Base-by-base conservation (phyloP, 2,113 vertebrate genomes). In the Anser cygnoides region DNA sequence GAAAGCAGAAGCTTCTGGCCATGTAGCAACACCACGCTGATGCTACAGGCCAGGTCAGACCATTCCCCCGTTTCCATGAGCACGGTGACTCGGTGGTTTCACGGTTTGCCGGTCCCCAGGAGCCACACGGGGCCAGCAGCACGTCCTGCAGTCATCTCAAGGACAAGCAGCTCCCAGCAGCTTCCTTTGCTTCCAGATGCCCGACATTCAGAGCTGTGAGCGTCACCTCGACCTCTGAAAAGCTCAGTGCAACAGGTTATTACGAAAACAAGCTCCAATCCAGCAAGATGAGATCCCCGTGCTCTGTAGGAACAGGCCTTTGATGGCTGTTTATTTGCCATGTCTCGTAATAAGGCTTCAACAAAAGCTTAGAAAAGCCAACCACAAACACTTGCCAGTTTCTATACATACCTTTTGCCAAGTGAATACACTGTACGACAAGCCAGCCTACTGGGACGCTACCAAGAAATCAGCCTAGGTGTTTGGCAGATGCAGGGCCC, bases 401-500 rank as follows among this genome's bases (percentile, higher is more conserved):
- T 2, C 3, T 3, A 55, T 4, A 16, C n/a, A 9, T 13, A 50
- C 49, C 52, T 76, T 72, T 6, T 33, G 31, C 25, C 63, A 54
- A 14, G 3, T 28, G 3, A 0, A 6, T 0, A 25, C 4, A 43
- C 44, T 12, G 2, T 0, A 4, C 10, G 29, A 43, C 4, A 29
- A 61, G 31, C 52, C 49, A 76, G 10, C 62, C 39, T 21, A 5
- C 0, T 4, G 57, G 77, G 61, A 46, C 15, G 28, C 39, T 28
- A 76, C 26, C 39, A 35, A 33, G 54, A 31, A n/a, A 28, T 39
- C 52, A 31, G 58, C 41, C 37, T 26, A 8, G 5, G 2, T 29
- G 73, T 58, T 6, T 35, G 18, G 81, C 66, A 44, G 15, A 11
- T 14, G 74, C 62, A 29, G n/a, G 52, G 46, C 70, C 55, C 6